These are phyloP conservation scores for Sylvilagus floridanus DNA, from an alignment of 2,797 vertebrate genomes.

Conservation along the genomic window DNA sequence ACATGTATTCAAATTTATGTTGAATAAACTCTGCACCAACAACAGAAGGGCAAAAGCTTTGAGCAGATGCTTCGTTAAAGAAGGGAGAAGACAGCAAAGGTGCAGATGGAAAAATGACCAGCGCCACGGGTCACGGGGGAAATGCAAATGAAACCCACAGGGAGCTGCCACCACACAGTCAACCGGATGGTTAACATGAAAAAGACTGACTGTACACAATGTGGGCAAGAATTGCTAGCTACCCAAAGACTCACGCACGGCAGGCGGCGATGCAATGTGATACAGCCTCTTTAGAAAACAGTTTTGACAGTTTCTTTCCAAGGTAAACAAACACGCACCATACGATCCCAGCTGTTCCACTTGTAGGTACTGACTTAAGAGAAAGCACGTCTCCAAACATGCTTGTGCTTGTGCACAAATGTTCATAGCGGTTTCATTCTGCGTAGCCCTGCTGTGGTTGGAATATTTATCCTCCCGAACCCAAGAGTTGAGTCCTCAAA, in stretches of 20 bases:
- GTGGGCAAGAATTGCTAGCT: neutral
- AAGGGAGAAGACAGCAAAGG: neutral
- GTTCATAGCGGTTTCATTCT: neutral
- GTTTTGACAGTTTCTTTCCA: neutral
- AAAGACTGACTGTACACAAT: neutral
- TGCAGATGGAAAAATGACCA: neutral
- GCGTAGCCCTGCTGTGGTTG: neutral
- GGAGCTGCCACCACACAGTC: neutral
- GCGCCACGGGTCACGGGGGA: neutral
- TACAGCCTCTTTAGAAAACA: neutral
- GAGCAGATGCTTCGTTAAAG: neutral
- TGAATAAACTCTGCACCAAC: neutral
- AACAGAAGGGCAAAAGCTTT: slow-evolving; percentile 1
- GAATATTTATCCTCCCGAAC: no score
- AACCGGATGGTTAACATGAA: neutral
- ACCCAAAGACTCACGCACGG: neutral
- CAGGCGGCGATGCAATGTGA: neutral
- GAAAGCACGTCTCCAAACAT: neutral
- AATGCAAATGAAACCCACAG: neutral
- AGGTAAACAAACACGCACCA: neutral
- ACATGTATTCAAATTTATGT: neutral
- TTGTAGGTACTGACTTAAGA: neutral
- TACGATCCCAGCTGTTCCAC: neutral
- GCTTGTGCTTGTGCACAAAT: neutral
- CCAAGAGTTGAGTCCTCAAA: no score